Percentiles rank a stretch among this genome's conserved stretches.
phyloP scores from a whole-genome alignment of 2,797 vertebrate species.

The Podargus strigoides region DNA sequence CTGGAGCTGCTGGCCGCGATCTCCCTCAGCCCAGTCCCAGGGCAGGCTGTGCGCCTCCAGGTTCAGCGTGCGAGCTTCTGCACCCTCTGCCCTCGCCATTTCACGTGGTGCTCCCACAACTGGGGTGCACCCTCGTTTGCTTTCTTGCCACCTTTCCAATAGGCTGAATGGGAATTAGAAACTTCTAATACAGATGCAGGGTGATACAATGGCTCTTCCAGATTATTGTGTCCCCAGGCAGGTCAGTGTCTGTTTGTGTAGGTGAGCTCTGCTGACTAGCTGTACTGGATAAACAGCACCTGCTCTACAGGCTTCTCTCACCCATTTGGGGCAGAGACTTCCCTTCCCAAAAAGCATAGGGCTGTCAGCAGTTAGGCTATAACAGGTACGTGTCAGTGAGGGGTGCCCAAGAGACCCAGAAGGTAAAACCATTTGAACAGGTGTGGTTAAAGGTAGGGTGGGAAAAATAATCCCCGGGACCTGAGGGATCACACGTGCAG shows the following conservation, averaged over 20 bases:
- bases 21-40: too few relatives aligned
- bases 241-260: background rate
- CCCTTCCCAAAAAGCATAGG: background rate
- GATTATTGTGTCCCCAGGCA: background rate
- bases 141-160: fast-evolving
- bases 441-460: background rate
- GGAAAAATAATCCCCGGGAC: background rate
- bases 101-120: fast-evolving
- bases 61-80: background rate
- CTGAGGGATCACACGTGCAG: background rate
- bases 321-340: background rate
- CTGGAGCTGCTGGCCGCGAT: too few relatives aligned
- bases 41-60: fast-evolving
- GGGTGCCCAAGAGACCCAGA: background rate
- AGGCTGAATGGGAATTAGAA: background rate
- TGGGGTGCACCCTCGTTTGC: fast-evolving
- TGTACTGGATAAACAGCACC: background rate
- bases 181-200: fast-evolving
- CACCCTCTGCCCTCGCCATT: fast-evolving
- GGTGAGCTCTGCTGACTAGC: background rate
- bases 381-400: background rate
- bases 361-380: background rate
- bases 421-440: background rate
- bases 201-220: background rate
- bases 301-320: background rate